phyloP scores from a whole-genome alignment of 64 coral and sea anemone genomes.

The Montipora capricornis region DNA sequence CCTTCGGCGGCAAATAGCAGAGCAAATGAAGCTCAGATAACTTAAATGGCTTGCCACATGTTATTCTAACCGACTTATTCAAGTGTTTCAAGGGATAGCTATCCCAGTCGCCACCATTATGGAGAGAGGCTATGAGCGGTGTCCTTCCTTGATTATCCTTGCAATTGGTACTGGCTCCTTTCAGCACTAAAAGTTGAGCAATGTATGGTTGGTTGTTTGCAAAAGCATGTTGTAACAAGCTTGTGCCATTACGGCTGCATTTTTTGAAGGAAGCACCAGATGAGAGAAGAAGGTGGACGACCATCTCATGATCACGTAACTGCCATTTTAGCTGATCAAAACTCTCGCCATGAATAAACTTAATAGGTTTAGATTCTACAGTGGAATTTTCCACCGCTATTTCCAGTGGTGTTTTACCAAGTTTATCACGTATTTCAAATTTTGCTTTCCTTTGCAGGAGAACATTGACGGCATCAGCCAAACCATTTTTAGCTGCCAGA shows the following conservation, averaged over 20 bases:
- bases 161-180: constrained; percentile 2
- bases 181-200: background rate
- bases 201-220: constrained; percentile 19
- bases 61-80: background rate
- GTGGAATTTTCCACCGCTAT: constrained; percentile 18
- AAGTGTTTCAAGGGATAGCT: constrained; percentile 18
- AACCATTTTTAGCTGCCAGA: constrained; percentile 32
- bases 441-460: background rate
- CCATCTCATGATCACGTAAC: background rate
- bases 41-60: constrained; percentile 22
- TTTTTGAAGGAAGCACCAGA: background rate
- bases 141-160: no score
- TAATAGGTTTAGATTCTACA: background rate
- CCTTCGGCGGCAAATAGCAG: background rate
- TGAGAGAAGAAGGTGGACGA: constrained; percentile 8
- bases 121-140: background rate
- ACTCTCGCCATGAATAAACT: background rate
- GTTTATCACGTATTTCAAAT: background rate
- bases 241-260: background rate
- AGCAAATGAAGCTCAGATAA: constrained; percentile 60
- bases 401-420: constrained; percentile 12
- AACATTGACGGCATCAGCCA: constrained; percentile 17
- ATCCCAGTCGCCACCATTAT: background rate
- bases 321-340: background rate
- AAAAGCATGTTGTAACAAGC: constrained; percentile 39